Base-by-base conservation (phyloP, 2,888 invertebrate genomes). In the Pterobdella sp. region DNA sequence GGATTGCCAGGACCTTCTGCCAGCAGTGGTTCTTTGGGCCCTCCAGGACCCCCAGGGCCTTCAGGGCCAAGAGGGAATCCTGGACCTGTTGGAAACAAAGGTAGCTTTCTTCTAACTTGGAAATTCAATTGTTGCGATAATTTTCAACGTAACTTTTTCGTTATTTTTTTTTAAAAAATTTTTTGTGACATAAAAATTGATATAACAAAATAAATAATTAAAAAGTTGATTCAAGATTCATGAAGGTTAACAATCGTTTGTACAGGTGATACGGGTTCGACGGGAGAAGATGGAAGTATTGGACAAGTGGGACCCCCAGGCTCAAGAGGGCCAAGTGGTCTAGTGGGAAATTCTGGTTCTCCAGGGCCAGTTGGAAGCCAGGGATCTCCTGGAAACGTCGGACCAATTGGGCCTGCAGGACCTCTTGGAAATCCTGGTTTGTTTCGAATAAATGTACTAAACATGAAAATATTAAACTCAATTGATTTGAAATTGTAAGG, bases 371-470 rank as follows among this genome's bases (percentile, higher is more conserved):
- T 64, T n/a, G 76, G 76, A 37, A 32, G 73, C 10, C 4, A 49
- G 42, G 76, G 76, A n/a, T 36, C 42, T 67, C 49, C 68, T 68
- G 75, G 76, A 67, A 72, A 75, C 31, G 60, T 32, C 36, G 75
- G 75, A 29, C 65, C 34, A 32, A 52, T 63, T 10, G 75, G 74
- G 22, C 42, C 56, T 14, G 52, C 73, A 29, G 76, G 76, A 32
- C 69, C 69, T 22, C 52, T 36, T 1, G 76, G 76, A 69, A 60
- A 67, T 36, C 68, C 68, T 29, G 76, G 76, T 29, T n/a, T 29
- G 22, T 75, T 18, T 56, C 74, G n/a, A 29, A 69, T 56, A 75
- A n/a, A n/a, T n/a, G n/a, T n/a, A 75, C 29, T 42, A 69, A 22
- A 18, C 72, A 4, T 76, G 76, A n/a, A 72, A 65, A 42, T 49